Conservation (phyloP, 2,888 invertebrate genomes). For the Tachina fera region DNA sequence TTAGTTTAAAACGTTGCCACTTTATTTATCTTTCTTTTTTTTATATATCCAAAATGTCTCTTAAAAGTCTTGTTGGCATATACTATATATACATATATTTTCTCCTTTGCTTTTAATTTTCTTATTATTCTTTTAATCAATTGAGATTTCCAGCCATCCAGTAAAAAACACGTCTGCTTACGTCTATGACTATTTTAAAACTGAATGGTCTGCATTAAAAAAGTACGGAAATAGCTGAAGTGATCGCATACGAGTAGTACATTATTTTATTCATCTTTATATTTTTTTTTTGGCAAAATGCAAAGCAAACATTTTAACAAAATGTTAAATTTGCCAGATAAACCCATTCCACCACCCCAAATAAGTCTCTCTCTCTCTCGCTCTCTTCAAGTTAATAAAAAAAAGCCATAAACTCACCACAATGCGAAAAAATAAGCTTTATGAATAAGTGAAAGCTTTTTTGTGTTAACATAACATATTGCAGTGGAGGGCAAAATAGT, state of each 20-base stretch:
- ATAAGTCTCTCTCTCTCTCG: background rate
- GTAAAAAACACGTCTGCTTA: constrained; percentile 81
- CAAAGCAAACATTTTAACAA: constrained; percentile 60
- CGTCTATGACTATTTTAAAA: constrained; percentile 82
- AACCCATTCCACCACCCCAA: constrained; percentile 8
- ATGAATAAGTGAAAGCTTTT: constrained; percentile 9
- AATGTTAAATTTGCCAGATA: constrained; percentile 36
- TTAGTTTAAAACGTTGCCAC: constrained; percentile 25
- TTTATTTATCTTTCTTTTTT: constrained; percentile 59
- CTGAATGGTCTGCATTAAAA: constrained; percentile 75
- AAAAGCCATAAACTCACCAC: constrained; percentile 53
- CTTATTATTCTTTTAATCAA: constrained; percentile 45
- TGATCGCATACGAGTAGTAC: constrained; percentile 67
- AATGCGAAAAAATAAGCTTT: constrained; percentile 9
- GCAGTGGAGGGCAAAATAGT: background rate
- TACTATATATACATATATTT: constrained; percentile 73
- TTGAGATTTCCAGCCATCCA: constrained; percentile 82
- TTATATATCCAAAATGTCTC: constrained; percentile 52
- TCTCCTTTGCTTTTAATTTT: constrained; percentile 66
- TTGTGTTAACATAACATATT: background rate
- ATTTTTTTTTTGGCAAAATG: constrained; percentile 64
- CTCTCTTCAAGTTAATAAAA: background rate
- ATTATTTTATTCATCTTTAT: constrained; percentile 21
- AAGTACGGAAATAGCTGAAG: constrained; percentile 63
- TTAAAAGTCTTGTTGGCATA: constrained; percentile 60